phyloP scores from a whole-genome alignment of 64 coral and sea anemone genomes.

The Hydrozoanthus tunicans region DNA sequence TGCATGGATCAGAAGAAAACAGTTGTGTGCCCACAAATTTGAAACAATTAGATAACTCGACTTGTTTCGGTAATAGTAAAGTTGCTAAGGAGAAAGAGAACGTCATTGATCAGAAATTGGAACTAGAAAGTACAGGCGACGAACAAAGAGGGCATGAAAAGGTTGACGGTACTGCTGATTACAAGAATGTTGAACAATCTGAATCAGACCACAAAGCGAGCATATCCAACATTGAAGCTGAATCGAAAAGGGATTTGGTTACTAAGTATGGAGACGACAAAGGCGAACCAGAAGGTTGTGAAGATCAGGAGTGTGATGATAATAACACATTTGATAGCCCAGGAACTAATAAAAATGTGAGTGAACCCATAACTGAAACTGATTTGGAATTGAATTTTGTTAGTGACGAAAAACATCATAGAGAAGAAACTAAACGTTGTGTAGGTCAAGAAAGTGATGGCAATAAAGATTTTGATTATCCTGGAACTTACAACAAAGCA shows the following conservation, averaged over 20 bases:
- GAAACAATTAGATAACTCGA: neutral
- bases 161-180: neutral
- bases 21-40: neutral
- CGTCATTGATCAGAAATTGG: neutral
- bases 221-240: neutral
- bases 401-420: neutral
- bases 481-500: neutral
- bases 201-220: neutral
- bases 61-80: neutral
- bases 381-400: neutral
- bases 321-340: neutral
- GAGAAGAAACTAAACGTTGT: neutral
- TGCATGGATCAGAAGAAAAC: neutral
- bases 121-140: neutral
- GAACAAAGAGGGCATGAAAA: neutral
- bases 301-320: neutral
- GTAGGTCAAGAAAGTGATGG: neutral
- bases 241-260: neutral
- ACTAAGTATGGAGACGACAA: neutral
- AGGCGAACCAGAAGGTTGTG: neutral
- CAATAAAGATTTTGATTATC: neutral
- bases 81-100: neutral
- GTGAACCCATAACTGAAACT: neutral
- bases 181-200: neutral
- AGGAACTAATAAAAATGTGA: neutral